Base-by-base conservation (phyloP, 2,888 invertebrate species). In the Pandemis cinnamomeana region DNA sequence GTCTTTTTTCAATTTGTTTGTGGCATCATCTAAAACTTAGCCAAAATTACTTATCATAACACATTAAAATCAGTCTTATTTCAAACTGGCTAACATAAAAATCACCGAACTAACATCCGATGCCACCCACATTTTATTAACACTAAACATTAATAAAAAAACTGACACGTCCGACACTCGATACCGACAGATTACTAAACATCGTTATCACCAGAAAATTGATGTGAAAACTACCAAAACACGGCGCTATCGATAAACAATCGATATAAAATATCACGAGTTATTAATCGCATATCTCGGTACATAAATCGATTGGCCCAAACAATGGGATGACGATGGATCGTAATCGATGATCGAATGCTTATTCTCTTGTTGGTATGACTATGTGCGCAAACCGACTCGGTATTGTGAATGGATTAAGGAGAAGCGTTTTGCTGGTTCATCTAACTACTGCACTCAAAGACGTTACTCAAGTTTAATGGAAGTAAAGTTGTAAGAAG, bases 241-340 rank as follows among this genome's bases (percentile, higher is more conserved):
- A 67, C 67, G 53, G 15, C 67, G 36, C 64, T 58, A 75, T 72
- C 72, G 75, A 72, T 67, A 55, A 10, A 77, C 48, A 77, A 77
- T 76, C 75, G 68, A 73, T 74, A 58, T 70, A 72, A 72, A 77
- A 73, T 77, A 76, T 75, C 76, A 77, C 75, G 76, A 64, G 71
- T 71, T 78, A 78, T 78, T 77, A 79, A 78, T 79, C 78, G 78
- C 51, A 58, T 77, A 79, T 81, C 80, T 64, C 67, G 78, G 75
- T 69, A 79, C 78, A 77, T 81, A 83, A 81, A 81, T 83, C 84
- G 81, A 80, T 77, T 79, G 81, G 80, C 80, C 80, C 81, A 81
- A 86, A 87, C 87, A 86, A 86, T 86, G 83, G 79, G 71, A 42
- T 77, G 78, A 78, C 76, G 77, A 81, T 80, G 78, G 79, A 79